Base-by-base conservation (phyloP, 1,140 invertebrate species). In the Antheraea mylitta region DNA sequence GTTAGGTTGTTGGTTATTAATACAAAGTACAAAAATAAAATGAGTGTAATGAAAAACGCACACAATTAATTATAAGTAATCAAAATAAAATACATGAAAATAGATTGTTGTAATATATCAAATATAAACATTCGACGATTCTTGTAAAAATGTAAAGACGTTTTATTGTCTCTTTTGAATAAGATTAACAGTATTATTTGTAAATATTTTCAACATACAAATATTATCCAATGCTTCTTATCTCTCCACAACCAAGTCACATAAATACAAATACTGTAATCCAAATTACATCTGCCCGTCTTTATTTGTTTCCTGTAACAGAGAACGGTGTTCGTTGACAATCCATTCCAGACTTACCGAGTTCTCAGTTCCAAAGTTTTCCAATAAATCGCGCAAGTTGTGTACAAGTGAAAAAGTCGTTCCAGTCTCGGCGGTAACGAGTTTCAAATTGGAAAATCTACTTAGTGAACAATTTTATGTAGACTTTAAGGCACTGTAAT, bases 381-480 rank as follows among this genome's bases (percentile, higher is more conserved):
- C 59, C 85, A 71, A 89, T 89, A 89, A 87, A 87, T 89, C 77
- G 73, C 60, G 68, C 67, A 62, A 76, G 69, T 70, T 60, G 66
- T 75, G 81, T 80, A 72, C 82, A 86, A 89, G 84, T 86, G 84
- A 86, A 87, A 86, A 87, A 80, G 70, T 74, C 65, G 67, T 65
- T 68, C 62, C 66, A 66, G 68, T 62, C 68, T 68, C 64, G 64
- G 7, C 72, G 74, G 80, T 81, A 86, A 88, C 82, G 86, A 88
- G 84, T 85, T 88, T 85, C 80, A 86, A 86, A 88, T 88, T 86
- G 86, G 84, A 88, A 86, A 86, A 86, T 85, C 81, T 85, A 86
- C 81, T 85, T 82, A 77, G 77, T 74, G 71, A 72, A 70, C 64
- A 82, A 83, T 70, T 84, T 64, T 75, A 11, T 30, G 42, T 0